Conservation (phyloP, 1,140 invertebrate species). For the Bombus fervidus region DNA sequence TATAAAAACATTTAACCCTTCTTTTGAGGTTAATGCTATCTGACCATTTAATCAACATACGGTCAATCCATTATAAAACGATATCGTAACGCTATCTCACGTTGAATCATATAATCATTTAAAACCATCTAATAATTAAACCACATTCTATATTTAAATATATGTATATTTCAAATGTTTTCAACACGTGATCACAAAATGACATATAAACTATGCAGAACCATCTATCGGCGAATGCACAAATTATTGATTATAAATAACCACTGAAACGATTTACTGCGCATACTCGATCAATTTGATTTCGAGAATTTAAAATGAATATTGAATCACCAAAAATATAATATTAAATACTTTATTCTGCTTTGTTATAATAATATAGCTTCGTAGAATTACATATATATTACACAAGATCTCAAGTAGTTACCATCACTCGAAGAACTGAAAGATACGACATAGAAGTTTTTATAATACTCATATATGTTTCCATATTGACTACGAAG, state of each 20-base stretch:
- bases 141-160: background rate
- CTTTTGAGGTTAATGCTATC: conserved; percentile 23
- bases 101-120: background rate
- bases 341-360: background rate
- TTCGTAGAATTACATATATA: background rate
- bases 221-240: background rate
- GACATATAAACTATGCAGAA: background rate
- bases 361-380: background rate
- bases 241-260: background rate
- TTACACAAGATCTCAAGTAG: background rate
- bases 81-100: background rate
- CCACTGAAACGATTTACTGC: too few relatives aligned
- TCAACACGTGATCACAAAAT: too few relatives aligned
- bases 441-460: conserved; percentile 59
- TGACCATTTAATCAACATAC: background rate
- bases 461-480: conserved; percentile 59
- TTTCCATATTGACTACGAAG: conserved; percentile 48
- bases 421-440: conserved; percentile 54
- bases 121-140: background rate
- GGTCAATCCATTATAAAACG: background rate
- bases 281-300: too few relatives aligned
- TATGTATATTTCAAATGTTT: background rate
- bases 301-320: too few relatives aligned
- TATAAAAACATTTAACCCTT: background rate
- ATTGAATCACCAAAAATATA: background rate